Evolutionary conservation across 2,888 invertebrate genomes (phyloP).

Genomic region (Synanthedon tipuliformis): DNA sequence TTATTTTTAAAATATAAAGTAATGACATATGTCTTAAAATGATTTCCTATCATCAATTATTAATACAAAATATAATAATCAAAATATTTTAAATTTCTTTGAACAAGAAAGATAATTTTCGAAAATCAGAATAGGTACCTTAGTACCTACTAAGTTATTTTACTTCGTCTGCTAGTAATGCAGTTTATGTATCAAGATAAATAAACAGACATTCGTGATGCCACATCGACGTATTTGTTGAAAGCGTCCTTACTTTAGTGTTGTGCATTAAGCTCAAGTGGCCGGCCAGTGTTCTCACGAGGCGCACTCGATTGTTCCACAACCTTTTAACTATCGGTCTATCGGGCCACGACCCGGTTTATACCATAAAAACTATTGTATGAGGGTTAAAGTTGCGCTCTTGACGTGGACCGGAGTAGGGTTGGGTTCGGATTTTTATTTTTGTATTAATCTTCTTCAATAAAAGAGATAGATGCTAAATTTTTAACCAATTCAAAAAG

Average conservation of each 20-base stretch:
- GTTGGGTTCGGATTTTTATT: neutral
- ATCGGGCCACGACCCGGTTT: constrained; percentile 52
- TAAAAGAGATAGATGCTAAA: too few relatives aligned
- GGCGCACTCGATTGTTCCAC: constrained; percentile 49
- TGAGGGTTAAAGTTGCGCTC: constrained; percentile 12
- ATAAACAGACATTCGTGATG: constrained; percentile 25
- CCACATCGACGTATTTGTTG: constrained; percentile 16
- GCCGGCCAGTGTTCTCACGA: constrained; percentile 51
- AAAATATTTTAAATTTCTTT: too few relatives aligned
- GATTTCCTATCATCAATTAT: too few relatives aligned
- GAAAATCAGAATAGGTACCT: too few relatives aligned
- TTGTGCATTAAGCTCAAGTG: constrained; percentile 34
- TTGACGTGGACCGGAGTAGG: neutral
- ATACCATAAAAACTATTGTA: constrained; percentile 13
- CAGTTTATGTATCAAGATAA: constrained; percentile 3
- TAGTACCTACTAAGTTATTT: too few relatives aligned
- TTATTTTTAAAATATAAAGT: too few relatives aligned
- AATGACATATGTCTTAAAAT: too few relatives aligned
- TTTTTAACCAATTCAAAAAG: too few relatives aligned
- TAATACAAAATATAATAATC: too few relatives aligned
- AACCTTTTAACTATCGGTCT: constrained; percentile 49
- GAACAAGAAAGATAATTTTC: too few relatives aligned
- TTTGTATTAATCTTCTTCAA: too few relatives aligned
- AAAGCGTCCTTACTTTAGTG: constrained; percentile 12
- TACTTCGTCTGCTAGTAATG: neutral